Conservation (phyloP, 1,140 invertebrate species). For the Halesus radiatus region DNA sequence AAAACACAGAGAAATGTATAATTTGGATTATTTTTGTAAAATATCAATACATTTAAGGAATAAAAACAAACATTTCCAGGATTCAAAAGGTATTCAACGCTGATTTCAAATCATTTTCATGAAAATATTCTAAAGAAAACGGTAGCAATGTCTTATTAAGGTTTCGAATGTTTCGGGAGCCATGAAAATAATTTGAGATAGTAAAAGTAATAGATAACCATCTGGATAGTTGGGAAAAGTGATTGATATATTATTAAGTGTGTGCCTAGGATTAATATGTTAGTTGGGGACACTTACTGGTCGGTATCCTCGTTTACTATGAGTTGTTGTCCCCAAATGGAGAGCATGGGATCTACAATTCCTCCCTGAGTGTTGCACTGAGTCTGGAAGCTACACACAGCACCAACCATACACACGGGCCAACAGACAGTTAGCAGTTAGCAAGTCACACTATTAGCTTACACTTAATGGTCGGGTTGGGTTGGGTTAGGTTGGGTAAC, state of each 20-base stretch:
- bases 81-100: slow-evolving; percentile 28
- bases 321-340: slow-evolving; percentile 97
- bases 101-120: slow-evolving; percentile 36
- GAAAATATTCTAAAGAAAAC: background rate
- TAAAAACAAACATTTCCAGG: slow-evolving; percentile 28
- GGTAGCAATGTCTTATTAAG: background rate
- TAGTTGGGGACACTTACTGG: slow-evolving; percentile 82
- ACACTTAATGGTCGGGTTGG: slow-evolving; percentile 17
- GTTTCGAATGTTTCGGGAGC: background rate
- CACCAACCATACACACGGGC: slow-evolving; percentile 58
- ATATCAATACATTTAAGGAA: background rate
- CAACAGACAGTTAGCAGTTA: slow-evolving; percentile 54
- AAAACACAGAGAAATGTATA: background rate
- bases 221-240: slow-evolving; percentile 14
- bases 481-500: background rate
- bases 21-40: background rate
- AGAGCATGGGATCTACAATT: slow-evolving; percentile 97
- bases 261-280: slow-evolving; percentile 52
- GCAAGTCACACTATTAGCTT: slow-evolving; percentile 48
- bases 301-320: slow-evolving; percentile 96
- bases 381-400: slow-evolving; percentile 90
- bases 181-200: slow-evolving; percentile 44
- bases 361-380: slow-evolving; percentile 93
- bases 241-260: slow-evolving; percentile 42
- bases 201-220: background rate